phyloP scores from a whole-genome alignment of 2,113 vertebrate genomes.

The Tachysurus fulvidraco region DNA sequence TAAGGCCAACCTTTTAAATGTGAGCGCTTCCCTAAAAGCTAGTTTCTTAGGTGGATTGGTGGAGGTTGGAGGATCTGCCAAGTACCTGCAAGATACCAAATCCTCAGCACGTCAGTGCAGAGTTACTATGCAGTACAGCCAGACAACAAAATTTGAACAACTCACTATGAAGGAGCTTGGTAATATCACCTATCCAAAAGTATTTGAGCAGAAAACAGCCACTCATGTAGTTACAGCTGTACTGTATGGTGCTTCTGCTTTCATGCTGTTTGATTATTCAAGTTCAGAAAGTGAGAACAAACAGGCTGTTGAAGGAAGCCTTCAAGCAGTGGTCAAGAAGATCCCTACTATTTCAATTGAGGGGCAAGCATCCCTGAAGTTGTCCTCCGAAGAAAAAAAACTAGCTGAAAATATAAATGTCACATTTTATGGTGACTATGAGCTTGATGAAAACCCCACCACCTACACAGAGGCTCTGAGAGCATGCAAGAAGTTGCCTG shows the following conservation, averaged over 20 bases:
- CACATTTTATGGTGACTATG: slow-evolving; percentile 66
- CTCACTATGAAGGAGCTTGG: slow-evolving; percentile 62
- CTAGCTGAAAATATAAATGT: slow-evolving; percentile 48
- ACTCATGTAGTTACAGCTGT: slow-evolving; percentile 40
- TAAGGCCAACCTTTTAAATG: slow-evolving; percentile 25
- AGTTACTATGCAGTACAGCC: slow-evolving; percentile 61
- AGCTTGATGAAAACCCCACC: slow-evolving; percentile 33
- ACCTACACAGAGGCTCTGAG: slow-evolving; percentile 61
- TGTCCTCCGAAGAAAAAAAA: slow-evolving; percentile 24
- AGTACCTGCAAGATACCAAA: slow-evolving; percentile 58
- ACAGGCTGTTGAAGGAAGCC: slow-evolving; percentile 51
- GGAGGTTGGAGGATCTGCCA: slow-evolving; percentile 58
- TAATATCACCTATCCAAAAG: slow-evolving; percentile 51
- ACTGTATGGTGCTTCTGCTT: slow-evolving; percentile 26
- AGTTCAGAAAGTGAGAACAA: slow-evolving; percentile 30
- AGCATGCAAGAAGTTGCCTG: slow-evolving; percentile 58
- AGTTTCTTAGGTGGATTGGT: slow-evolving; percentile 61
- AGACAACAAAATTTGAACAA: slow-evolving; percentile 56
- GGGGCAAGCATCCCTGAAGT: slow-evolving; percentile 26
- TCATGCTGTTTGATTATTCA: slow-evolving; percentile 35
- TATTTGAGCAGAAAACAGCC: slow-evolving; percentile 22
- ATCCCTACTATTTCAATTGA: slow-evolving; percentile 21
- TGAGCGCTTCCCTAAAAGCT: slow-evolving; percentile 54
- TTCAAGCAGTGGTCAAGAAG: slow-evolving; percentile 49
- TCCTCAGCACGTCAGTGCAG: slow-evolving; percentile 55